Conservation (phyloP, 1,140 invertebrate species). For the Nixonia krombeini region DNA sequence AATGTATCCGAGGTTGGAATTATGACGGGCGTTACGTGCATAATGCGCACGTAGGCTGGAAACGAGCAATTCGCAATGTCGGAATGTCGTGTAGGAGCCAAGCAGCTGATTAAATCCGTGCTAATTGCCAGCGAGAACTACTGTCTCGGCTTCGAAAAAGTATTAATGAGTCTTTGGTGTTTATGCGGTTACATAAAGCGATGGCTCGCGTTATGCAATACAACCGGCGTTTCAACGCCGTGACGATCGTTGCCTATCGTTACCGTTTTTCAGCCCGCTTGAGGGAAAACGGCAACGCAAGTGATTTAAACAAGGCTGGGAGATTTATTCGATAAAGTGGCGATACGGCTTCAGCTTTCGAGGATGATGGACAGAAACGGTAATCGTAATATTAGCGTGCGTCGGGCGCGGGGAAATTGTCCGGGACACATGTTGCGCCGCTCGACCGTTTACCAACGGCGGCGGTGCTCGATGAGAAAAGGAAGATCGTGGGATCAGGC, state of each 20-base stretch:
- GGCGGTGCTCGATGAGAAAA: slow-evolving; percentile 10
- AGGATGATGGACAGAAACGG: slow-evolving; percentile 18
- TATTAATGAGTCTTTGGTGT: slow-evolving; percentile 28
- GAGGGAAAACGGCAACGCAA: too few relatives aligned
- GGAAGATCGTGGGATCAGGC: slow-evolving; percentile 49
- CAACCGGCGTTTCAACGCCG: too few relatives aligned
- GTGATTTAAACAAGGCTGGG: too few relatives aligned
- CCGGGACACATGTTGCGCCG: slow-evolving; percentile 40
- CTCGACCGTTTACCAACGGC: slow-evolving; percentile 40
- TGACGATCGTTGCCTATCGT: too few relatives aligned
- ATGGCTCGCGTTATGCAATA: too few relatives aligned
- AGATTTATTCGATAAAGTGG: slow-evolving; percentile 22
- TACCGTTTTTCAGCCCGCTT: too few relatives aligned
- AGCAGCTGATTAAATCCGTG: slow-evolving; percentile 56
- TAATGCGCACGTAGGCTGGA: slow-evolving; percentile 46
- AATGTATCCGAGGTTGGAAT: slow-evolving; percentile 37
- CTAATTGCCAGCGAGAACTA: slow-evolving; percentile 54
- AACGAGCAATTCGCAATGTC: slow-evolving; percentile 38
- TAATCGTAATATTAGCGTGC: slow-evolving; percentile 16
- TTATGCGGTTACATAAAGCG: slow-evolving; percentile 19
- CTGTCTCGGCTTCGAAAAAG: slow-evolving; percentile 48
- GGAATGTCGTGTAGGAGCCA: slow-evolving; percentile 47
- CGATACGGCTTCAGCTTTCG: slow-evolving; percentile 28
- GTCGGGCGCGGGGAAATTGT: slow-evolving; percentile 20
- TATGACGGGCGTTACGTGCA: slow-evolving; percentile 41